phyloP scores from a whole-genome alignment of 2,113 vertebrate species.

The Conger conger region DNA sequence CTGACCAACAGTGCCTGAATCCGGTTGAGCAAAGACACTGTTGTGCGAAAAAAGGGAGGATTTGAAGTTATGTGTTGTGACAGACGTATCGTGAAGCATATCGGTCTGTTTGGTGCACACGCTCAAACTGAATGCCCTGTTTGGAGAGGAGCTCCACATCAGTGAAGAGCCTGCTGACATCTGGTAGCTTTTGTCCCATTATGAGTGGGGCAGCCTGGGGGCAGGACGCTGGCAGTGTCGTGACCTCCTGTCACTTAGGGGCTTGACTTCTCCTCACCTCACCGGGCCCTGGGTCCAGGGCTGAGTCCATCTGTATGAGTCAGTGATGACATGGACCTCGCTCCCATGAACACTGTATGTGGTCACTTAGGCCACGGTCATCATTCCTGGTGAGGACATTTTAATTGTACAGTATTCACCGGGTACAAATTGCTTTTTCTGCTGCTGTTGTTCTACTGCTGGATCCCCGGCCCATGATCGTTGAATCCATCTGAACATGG shows the following conservation, averaged over 20 bases:
- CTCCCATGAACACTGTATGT: background rate
- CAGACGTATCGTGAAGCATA: background rate
- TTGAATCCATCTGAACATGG: too few relatives aligned
- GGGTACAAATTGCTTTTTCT: too few relatives aligned
- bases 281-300: background rate
- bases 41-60: background rate
- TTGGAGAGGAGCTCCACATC: background rate
- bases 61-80: background rate
- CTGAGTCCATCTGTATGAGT: background rate
- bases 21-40: background rate
- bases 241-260: background rate
- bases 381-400: too few relatives aligned
- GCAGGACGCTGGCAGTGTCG: background rate
- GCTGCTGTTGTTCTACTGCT: too few relatives aligned
- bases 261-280: slow-evolving; percentile 8
- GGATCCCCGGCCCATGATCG: too few relatives aligned
- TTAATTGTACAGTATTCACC: too few relatives aligned
- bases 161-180: slow-evolving; percentile 15
- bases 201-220: background rate
- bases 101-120: background rate
- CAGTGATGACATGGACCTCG: slow-evolving; percentile 9
- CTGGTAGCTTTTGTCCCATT: slow-evolving; percentile 10
- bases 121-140: background rate
- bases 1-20: background rate
- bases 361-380: too few relatives aligned